Percentiles rank a stretch among this genome's conserved stretches.
phyloP scores from a whole-genome alignment of 2,797 vertebrate species.

The Bovichtus variegatus region DNA sequence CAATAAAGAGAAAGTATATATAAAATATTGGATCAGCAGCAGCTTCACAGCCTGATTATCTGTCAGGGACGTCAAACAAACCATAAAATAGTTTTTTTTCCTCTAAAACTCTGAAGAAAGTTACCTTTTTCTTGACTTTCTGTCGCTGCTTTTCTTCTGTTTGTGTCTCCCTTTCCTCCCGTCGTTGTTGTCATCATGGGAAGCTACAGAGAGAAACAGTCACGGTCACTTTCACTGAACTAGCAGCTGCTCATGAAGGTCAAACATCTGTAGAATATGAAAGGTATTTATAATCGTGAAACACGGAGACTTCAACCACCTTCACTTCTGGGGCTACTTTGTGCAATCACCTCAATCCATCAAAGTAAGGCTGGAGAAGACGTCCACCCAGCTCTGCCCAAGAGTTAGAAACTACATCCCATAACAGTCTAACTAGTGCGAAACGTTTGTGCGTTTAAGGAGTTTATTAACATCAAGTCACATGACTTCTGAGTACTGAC shows the following conservation, averaged over 20 bases:
- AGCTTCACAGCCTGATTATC: not conserved
- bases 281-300: not conserved
- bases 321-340: not conserved
- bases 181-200: conserved; percentile 47
- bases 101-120: too few relatives aligned
- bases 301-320: not conserved
- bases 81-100: too few relatives aligned
- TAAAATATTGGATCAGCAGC: not conserved
- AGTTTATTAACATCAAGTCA: not conserved
- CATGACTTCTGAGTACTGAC: not conserved
- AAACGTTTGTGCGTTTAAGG: too few relatives aligned
- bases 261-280: not conserved
- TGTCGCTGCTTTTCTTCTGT: conserved; percentile 73
- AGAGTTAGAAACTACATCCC: not conserved
- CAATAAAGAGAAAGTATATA: not conserved
- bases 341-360: not conserved
- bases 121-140: conserved; percentile 79
- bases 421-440: too few relatives aligned
- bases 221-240: not conserved
- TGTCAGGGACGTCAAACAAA: not conserved
- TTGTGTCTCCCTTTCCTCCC: conserved; percentile 63
- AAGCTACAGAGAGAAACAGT: conserved; percentile 43
- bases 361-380: too few relatives aligned
- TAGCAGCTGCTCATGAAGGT: not conserved
- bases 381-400: accelerated